A percentile compares a stretch with the other conserved stretches of the same genome.
phyloP scores from a whole-genome alignment of 2,888 invertebrate genomes.

The Calameuta idolon region DNA sequence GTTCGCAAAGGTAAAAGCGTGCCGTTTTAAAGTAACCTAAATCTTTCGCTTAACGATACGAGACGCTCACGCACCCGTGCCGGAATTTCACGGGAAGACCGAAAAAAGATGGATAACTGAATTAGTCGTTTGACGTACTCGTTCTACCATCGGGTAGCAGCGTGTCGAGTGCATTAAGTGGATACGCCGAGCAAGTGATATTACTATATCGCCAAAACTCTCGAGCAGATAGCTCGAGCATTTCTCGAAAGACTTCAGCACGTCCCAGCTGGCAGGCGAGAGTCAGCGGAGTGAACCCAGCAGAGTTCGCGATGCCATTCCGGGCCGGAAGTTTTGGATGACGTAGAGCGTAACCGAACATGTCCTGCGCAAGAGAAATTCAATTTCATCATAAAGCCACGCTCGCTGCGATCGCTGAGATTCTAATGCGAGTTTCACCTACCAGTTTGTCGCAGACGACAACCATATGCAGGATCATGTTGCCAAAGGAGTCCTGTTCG shows the following conservation, averaged over 20 bases:
- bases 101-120: slow-evolving; percentile 1
- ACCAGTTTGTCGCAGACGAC: slow-evolving; percentile 98
- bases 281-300: slow-evolving; percentile 94
- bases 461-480: slow-evolving; percentile 99
- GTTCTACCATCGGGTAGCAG: slow-evolving; percentile 94
- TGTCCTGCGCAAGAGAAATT: slow-evolving; percentile 75
- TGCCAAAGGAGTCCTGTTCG: slow-evolving; percentile 95
- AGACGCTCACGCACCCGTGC: background rate
- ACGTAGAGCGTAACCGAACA: slow-evolving; percentile 97
- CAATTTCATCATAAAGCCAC: background rate
- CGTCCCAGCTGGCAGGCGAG: slow-evolving; percentile 96
- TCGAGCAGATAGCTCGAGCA: slow-evolving; percentile 93
- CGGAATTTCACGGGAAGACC: background rate
- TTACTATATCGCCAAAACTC: slow-evolving; percentile 99
- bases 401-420: background rate
- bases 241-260: slow-evolving; percentile 96
- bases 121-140: slow-evolving; percentile 73
- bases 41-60: background rate
- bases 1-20: background rate
- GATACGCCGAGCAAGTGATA: slow-evolving; percentile 98
- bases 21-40: background rate
- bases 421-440: slow-evolving; percentile 46
- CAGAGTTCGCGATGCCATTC: slow-evolving; percentile 88
- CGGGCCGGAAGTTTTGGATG: slow-evolving; percentile 95
- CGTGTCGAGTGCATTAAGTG: slow-evolving; percentile 95